These are phyloP conservation scores for Clarias batrachus DNA, from an alignment of 2,113 vertebrate genomes.

Conservation along the genomic window DNA sequence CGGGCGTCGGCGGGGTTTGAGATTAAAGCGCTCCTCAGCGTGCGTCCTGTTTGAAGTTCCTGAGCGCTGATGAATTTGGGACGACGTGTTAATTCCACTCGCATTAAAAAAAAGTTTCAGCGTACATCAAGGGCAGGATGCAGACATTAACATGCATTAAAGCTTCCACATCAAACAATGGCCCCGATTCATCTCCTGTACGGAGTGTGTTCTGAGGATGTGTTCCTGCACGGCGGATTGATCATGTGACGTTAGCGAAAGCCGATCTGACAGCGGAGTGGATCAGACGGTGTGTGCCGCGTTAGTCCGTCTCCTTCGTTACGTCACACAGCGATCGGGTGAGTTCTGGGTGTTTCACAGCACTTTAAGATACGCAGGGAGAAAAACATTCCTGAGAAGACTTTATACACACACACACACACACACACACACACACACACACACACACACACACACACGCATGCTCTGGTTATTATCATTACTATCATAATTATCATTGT, in stretches of 20 bases:
- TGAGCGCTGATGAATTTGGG: constrained; percentile 30
- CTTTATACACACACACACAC: neutral
- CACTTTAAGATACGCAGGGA: neutral
- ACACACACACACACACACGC: too few species aligned
- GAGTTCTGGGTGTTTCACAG: neutral
- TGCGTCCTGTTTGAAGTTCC: constrained; percentile 42
- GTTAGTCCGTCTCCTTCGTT: neutral
- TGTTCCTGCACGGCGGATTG: neutral
- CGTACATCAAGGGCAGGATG: constrained; percentile 33
- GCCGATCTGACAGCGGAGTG: neutral
- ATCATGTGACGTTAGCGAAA: neutral
- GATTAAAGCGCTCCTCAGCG: constrained; percentile 43
- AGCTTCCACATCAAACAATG: constrained; percentile 27
- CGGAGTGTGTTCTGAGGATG: neutral
- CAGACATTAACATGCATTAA: constrained; percentile 35
- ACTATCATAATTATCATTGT: too few species aligned
- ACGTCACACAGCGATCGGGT: neutral
- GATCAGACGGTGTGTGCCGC: neutral
- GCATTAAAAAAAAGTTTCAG: constrained; percentile 32
- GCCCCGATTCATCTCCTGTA: constrained; percentile 1
- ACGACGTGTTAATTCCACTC: constrained; percentile 44
- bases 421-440: too few species aligned
- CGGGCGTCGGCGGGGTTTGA: constrained; percentile 11
- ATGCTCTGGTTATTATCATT: too few species aligned
- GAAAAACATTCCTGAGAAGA: neutral